Evolutionary conservation across 2,113 vertebrate species (phyloP).

Genomic region (Oncorhynchus masou): DNA sequence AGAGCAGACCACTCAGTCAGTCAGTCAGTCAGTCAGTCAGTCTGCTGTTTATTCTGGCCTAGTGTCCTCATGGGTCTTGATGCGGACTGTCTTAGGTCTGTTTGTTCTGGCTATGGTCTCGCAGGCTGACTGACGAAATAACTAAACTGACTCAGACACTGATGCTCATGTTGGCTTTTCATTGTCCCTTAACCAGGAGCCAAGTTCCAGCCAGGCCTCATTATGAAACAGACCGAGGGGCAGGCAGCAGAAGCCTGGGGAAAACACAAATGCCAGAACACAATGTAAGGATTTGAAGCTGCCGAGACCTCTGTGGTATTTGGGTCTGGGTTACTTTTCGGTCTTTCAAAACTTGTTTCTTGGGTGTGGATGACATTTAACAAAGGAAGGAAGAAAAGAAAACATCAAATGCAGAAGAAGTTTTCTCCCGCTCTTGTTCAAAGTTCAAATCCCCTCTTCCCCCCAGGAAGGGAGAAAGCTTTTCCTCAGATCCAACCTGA

Average conservation of each 20-base stretch:
- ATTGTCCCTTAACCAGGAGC: slow-evolving; percentile 49
- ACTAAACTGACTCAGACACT: no score
- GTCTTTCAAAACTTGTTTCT: slow-evolving; percentile 61
- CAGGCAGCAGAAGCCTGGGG: slow-evolving; percentile 57
- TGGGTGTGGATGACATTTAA: slow-evolving; percentile 69
- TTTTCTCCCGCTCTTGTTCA: slow-evolving; percentile 54
- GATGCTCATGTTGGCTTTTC: slow-evolving; percentile 34
- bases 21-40: no score
- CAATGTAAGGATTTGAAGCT: slow-evolving; percentile 68
- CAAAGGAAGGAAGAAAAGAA: slow-evolving; percentile 46
- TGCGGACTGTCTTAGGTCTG: slow-evolving; percentile 31
- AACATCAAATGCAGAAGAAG: slow-evolving; percentile 62
- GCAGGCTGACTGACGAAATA: no score
- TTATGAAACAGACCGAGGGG: slow-evolving; percentile 41
- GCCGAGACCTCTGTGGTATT: slow-evolving; percentile 60
- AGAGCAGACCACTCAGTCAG: no score
- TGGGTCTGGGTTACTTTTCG: slow-evolving; percentile 64
- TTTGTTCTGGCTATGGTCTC: slow-evolving; percentile 26
- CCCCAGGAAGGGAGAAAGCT: slow-evolving; percentile 29
- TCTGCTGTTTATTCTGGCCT: no score
- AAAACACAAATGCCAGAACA: slow-evolving; percentile 62
- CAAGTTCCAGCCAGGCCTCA: slow-evolving; percentile 65
- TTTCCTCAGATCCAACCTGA: no score
- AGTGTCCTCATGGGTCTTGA: no score
- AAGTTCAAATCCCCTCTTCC: slow-evolving; percentile 52